Percentiles rank a stretch among this genome's conserved stretches.
Evolutionary conservation across 1,140 invertebrate genomes (phyloP).

Genomic region (Chrysomallon squamiferum): DNA sequence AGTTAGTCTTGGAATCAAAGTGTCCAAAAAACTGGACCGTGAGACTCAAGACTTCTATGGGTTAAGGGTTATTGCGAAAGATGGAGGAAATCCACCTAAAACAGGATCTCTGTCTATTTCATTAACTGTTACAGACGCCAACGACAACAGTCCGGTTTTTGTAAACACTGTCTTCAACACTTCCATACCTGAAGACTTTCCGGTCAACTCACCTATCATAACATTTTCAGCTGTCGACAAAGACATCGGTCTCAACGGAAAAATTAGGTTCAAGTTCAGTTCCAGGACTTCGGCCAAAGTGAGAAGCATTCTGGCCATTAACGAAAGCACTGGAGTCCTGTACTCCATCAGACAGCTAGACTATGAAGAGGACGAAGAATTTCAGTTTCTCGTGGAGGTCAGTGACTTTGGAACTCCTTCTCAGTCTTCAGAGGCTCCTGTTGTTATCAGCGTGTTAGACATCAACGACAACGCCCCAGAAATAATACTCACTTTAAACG

Average conservation of each 20-base stretch:
- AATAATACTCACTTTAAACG: conserved; percentile 70
- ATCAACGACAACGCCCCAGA: conserved; percentile 94
- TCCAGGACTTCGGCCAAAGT: conserved; percentile 39
- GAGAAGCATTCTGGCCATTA: conserved; percentile 38
- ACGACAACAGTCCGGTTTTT: conserved; percentile 93
- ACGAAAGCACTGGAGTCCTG: conserved; percentile 39
- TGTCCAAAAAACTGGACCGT: conserved; percentile 73
- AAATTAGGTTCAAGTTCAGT: conserved; percentile 82
- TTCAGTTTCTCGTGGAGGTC: conserved; percentile 43
- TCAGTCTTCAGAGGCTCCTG: conserved; percentile 87
- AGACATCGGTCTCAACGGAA: conserved; percentile 89
- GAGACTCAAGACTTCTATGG: conserved; percentile 91
- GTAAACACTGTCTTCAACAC: conserved; percentile 66
- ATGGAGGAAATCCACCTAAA: conserved; percentile 88
- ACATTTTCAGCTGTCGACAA: conserved; percentile 84
- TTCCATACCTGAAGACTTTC: conserved; percentile 84
- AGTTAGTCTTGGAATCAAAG: conserved; percentile 40
- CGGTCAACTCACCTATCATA: conserved; percentile 73
- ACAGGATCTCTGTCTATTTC: conserved; percentile 87
- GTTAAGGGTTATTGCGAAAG: conserved; percentile 83
- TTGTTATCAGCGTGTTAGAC: conserved; percentile 93
- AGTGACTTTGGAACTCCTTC: conserved; percentile 62
- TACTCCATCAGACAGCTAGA: conserved; percentile 35
- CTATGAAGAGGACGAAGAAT: conserved; percentile 43
- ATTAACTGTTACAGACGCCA: conserved; percentile 94